Base-by-base conservation (phyloP, 2,113 vertebrate species). In the Cephalopholis sonnerati region DNA sequence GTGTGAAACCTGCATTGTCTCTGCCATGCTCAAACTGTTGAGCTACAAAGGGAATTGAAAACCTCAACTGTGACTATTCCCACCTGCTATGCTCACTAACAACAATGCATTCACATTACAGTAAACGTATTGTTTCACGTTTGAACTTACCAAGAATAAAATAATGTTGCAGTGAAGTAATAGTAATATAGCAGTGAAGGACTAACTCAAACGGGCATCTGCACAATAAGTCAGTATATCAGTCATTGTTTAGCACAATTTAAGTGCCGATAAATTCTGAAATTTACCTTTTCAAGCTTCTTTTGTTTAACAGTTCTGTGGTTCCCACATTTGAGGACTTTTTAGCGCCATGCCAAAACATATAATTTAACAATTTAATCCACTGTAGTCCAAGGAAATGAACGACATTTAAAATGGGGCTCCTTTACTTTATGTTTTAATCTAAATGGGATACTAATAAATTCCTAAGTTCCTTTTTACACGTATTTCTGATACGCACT, bases 31-130 rank as follows among this genome's bases (percentile, higher is more conserved):
- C 8, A 48, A 67, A 57, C 62, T 76, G 29, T 62, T 75, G 58
- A 81, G 29, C 63, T 51, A 57, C 62, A 81, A 9, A 27, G 66
- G 27, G 54, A 85, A 77, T 65, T 73, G 71, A 85, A 77, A 81
- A 57, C 57, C 63, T 55, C 25, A 79, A 24, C 36, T 18, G 16
- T 46, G 55, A 82, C 22, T 29, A 7, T 77, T 83, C 13, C 18
- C 15, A 51, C 69, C 16, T 55, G 36, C 17, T 51, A 1, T 50
- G 9, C 58, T 51, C 51, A 12, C 18, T 17, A 29, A 41, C 17
- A 58, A 25, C 11, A n/a, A 8, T 44, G 15, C 16, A 27, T 65
- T 39, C 27, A 18, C 25, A 39, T 51, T 1, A 22, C 25, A 70
- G 18, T 41, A 1, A 41, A 63, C n/a, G 16, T 41, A 48, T 25